Percentiles rank a stretch among this genome's conserved stretches.
These are phyloP conservation scores for Sylvia atricapilla DNA, from an alignment of 2,113 vertebrate genomes.

Conservation along the genomic window DNA sequence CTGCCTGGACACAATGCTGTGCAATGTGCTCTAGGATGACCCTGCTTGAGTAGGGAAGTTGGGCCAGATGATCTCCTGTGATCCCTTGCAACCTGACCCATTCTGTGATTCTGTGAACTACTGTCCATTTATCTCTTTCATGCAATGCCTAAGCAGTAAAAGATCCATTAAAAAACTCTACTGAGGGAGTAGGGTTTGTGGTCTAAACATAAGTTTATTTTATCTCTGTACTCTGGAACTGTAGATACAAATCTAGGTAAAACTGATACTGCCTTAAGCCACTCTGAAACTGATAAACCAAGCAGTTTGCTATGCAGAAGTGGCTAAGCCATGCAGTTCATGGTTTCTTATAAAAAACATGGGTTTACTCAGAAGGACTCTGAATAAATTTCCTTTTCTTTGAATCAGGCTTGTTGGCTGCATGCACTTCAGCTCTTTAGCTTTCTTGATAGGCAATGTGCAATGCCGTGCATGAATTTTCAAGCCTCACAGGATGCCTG, in stretches of 20 bases:
- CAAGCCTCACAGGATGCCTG: not conserved
- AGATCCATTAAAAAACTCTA: not conserved
- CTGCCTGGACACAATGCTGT: not conserved
- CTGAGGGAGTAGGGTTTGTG: not conserved
- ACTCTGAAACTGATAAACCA: not conserved
- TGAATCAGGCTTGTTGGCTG: not conserved
- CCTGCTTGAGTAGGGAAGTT: not conserved
- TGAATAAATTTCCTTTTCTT: not conserved
- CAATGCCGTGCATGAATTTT: not conserved
- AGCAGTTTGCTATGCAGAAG: not conserved
- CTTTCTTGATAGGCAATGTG: not conserved
- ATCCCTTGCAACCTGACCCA: not conserved
- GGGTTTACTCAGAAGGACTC: not conserved
- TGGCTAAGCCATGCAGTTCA: not conserved
- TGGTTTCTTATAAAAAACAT: constrained; percentile 10
- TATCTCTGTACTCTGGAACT: not conserved
- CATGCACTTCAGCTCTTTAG: not conserved
- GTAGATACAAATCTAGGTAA: not conserved
- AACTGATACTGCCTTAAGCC: not conserved
- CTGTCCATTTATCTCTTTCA: not conserved
- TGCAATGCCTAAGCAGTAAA: not conserved
- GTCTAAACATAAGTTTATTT: not conserved
- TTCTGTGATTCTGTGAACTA: not conserved
- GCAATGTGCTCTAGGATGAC: not conserved
- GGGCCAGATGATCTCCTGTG: not conserved